Conservation (phyloP, 2,888 invertebrate species). For the Monochamus alternatus region DNA sequence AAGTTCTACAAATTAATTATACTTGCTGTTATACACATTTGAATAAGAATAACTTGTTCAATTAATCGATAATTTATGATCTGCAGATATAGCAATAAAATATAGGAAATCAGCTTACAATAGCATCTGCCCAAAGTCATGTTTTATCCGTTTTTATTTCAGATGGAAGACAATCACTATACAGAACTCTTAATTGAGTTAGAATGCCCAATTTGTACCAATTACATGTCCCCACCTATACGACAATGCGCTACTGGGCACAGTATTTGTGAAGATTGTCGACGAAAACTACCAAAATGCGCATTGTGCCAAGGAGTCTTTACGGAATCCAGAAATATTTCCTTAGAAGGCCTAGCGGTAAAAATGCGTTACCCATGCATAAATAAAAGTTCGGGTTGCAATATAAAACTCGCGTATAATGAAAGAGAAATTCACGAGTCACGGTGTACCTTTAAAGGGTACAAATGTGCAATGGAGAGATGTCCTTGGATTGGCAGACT, state of each 20-base stretch:
- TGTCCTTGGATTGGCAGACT: conserved; percentile 54
- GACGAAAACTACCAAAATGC: conserved; percentile 52
- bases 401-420: conserved; percentile 46
- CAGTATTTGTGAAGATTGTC: conserved; percentile 44
- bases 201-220: conserved; percentile 58
- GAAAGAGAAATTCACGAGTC: conserved; percentile 54
- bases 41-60: too few species aligned
- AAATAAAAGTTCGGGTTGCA: conserved; percentile 52
- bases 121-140: too few species aligned
- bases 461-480: conserved; percentile 55
- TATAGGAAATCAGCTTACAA: too few species aligned
- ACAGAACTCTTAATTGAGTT: conserved; percentile 55
- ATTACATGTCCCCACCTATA: conserved; percentile 57
- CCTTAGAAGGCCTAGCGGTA: conserved; percentile 55
- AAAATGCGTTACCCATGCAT: conserved; percentile 59
- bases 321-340: conserved; percentile 54
- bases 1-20: too few species aligned
- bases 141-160: background rate
- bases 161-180: conserved; percentile 48
- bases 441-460: conserved; percentile 51
- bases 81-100: too few species aligned
- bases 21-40: too few species aligned
- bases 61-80: too few species aligned
- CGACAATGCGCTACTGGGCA: conserved; percentile 57
- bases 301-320: conserved; percentile 56